Conservation (phyloP, 2,797 vertebrate genomes). For the Sciurus vulgaris region DNA sequence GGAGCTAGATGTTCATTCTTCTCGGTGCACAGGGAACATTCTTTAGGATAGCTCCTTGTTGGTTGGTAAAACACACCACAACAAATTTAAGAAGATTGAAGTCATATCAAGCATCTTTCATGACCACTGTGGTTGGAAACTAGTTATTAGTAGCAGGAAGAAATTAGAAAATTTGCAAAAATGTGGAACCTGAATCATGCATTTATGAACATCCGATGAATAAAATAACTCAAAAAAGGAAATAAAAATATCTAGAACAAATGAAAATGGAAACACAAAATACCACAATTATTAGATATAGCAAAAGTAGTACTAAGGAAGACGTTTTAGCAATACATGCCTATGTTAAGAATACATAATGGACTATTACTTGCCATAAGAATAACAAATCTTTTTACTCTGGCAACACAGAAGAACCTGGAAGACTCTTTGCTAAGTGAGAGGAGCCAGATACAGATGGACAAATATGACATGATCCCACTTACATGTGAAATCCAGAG, state of each 20-base stretch:
- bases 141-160: not conserved
- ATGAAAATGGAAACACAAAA: not conserved
- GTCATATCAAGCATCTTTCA: not conserved
- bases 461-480: not conserved
- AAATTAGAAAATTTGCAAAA: not conserved
- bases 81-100: no score
- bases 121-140: not conserved
- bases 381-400: not conserved
- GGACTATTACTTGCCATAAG: not conserved
- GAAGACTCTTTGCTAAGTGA: not conserved
- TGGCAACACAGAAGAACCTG: not conserved
- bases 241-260: not conserved
- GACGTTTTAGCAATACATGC: not conserved
- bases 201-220: not conserved
- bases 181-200: no score
- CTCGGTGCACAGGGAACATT: not conserved
- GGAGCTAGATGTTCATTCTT: not conserved
- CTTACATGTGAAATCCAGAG: not conserved
- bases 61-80: not conserved
- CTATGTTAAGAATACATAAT: not conserved
- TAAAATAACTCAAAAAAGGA: no score
- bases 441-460: not conserved
- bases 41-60: not conserved
- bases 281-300: not conserved
- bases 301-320: not conserved